Evolutionary conservation across 2,888 invertebrate species (phyloP).

Genomic region (Agrotis ipsilon): DNA sequence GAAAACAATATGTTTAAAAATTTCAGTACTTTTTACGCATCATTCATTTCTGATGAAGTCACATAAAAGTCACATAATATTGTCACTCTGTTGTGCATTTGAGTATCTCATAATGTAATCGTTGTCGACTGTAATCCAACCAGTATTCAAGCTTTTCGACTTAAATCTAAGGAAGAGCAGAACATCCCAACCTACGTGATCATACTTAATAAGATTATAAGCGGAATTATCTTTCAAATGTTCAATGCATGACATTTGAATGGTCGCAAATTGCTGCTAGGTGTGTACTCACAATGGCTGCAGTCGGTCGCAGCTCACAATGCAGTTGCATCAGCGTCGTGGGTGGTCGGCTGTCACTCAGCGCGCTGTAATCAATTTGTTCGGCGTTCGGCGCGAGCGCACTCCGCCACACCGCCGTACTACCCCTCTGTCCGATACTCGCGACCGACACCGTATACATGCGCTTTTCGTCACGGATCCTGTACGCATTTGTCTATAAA

Average conservation of each 20-base stretch:
- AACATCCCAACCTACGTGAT: slow-evolving; percentile 24
- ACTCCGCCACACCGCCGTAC: slow-evolving; percentile 67
- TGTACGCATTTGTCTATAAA: slow-evolving; percentile 76
- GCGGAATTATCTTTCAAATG: slow-evolving; percentile 64
- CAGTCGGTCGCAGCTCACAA: slow-evolving; percentile 72
- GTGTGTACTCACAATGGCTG: slow-evolving; percentile 65
- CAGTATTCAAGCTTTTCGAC: slow-evolving; percentile 20
- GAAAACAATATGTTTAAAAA: neutral
- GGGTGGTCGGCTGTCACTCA: slow-evolving; percentile 88
- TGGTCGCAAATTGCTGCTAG: slow-evolving; percentile 72
- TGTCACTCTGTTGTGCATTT: neutral
- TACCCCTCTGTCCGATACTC: slow-evolving; percentile 61
- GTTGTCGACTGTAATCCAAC: slow-evolving; percentile 11
- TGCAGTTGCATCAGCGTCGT: slow-evolving; percentile 79
- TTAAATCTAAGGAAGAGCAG: slow-evolving; percentile 28
- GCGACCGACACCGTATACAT: slow-evolving; percentile 71
- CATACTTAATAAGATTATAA: slow-evolving; percentile 46
- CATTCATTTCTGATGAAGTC: neutral
- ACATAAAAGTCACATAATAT: neutral
- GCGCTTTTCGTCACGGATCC: slow-evolving; percentile 86
- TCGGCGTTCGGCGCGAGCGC: slow-evolving; percentile 82
- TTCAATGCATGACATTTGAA: slow-evolving; percentile 71
- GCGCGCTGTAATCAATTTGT: slow-evolving; percentile 88
- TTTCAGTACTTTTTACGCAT: too few species aligned
- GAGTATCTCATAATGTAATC: neutral